Evolutionary conservation across 2,888 invertebrate species (phyloP).

Genomic region (Leucophora obtusa): DNA sequence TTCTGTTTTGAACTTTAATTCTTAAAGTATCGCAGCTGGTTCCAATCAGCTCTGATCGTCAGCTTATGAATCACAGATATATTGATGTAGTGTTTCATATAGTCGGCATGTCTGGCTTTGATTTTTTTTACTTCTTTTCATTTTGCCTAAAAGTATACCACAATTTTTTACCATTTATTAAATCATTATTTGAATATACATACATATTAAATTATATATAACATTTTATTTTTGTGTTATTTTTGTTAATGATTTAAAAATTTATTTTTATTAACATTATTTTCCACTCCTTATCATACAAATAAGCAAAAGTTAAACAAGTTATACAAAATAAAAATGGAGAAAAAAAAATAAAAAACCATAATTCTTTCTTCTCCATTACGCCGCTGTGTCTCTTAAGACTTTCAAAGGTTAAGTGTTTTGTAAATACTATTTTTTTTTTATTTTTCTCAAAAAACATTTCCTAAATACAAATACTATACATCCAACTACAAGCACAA

Average conservation of each 20-base stretch:
- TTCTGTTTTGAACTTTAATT: too few relatives aligned
- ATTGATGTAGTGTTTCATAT: too few relatives aligned
- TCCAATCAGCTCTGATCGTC: too few relatives aligned
- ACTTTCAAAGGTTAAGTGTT: slow-evolving; percentile 58
- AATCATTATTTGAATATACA: too few relatives aligned
- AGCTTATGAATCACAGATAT: too few relatives aligned
- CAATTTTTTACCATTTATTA: too few relatives aligned
- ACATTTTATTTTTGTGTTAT: not conserved
- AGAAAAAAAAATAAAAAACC: not conserved
- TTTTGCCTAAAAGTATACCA: too few relatives aligned
- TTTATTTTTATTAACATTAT: not conserved
- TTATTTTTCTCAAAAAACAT: not conserved
- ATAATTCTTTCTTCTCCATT: slow-evolving; percentile 38
- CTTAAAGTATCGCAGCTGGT: too few relatives aligned
- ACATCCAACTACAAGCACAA: not conserved
- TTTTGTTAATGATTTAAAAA: not conserved
- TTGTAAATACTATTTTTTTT: slow-evolving; percentile 55
- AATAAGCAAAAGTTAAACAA: slow-evolving; percentile 6
- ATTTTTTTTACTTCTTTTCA: too few relatives aligned
- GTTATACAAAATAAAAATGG: not conserved
- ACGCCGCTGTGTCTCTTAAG: slow-evolving; percentile 18
- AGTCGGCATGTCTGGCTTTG: too few relatives aligned
- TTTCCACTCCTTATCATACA: not conserved
- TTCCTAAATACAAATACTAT: not conserved
- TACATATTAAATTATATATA: too few relatives aligned